Percentiles rank a stretch among this genome's conserved stretches.
Conservation (phyloP, 2,888 invertebrate genomes). For the Unio pictorum region DNA sequence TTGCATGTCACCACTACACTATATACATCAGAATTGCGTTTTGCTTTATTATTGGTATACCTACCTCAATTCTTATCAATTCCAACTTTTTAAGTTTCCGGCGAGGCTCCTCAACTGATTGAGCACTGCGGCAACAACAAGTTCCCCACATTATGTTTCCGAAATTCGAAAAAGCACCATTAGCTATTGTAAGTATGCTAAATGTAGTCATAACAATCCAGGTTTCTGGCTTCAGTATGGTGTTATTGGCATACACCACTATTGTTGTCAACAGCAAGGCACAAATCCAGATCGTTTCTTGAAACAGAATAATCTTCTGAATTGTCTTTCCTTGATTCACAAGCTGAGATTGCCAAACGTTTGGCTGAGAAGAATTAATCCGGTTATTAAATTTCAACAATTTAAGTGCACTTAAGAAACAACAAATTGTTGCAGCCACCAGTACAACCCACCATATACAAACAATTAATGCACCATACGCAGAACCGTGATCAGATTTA, state of each 20-base stretch:
- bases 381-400: slow-evolving; percentile 56
- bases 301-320: slow-evolving; percentile 42
- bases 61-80: slow-evolving; percentile 59
- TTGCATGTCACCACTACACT: too few species aligned
- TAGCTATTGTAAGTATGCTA: slow-evolving; percentile 35
- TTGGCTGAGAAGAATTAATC: slow-evolving; percentile 55
- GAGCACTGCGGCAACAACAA: slow-evolving; percentile 42
- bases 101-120: slow-evolving; percentile 51
- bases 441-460: slow-evolving; percentile 45
- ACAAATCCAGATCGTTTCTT: slow-evolving; percentile 32
- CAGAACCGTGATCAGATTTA: slow-evolving; percentile 39
- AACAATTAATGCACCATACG: slow-evolving; percentile 45
- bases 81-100: slow-evolving; percentile 59
- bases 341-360: slow-evolving; percentile 59
- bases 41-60: slow-evolving; percentile 2
- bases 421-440: slow-evolving; percentile 29
- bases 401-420: slow-evolving; percentile 45
- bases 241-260: slow-evolving; percentile 40
- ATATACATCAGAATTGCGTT: too few species aligned
- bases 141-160: slow-evolving; percentile 53
- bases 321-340: slow-evolving; percentile 45
- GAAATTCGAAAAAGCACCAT: slow-evolving; percentile 43
- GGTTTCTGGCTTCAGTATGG: slow-evolving; percentile 28
- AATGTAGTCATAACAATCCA: slow-evolving; percentile 48
- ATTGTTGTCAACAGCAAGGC: slow-evolving; percentile 38